Evolutionary conservation across 2,888 invertebrate genomes (phyloP).

Genomic region (Calliopum simillimum): DNA sequence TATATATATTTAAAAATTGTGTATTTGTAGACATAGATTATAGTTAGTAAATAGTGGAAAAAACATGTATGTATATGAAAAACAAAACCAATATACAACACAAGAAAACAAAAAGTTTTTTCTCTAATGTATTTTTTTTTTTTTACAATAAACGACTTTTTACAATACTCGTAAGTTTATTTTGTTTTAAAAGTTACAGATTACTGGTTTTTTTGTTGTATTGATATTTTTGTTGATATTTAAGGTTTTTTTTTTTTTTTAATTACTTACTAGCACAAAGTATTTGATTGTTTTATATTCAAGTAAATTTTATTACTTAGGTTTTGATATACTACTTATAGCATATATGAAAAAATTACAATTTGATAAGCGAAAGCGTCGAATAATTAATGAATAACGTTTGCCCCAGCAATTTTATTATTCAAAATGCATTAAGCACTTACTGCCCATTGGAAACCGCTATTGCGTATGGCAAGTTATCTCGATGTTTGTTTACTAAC

Average conservation of each 20-base stretch:
- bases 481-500: too few relatives aligned
- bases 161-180: neutral
- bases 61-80: conserved; percentile 1
- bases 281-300: conserved; percentile 28
- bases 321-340: conserved; percentile 6
- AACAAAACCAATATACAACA: conserved; percentile 19
- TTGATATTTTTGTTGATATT: conserved; percentile 36
- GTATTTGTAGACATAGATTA: conserved; percentile 2
- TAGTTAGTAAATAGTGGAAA: neutral
- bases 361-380: neutral
- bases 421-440: too few relatives aligned
- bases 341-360: conserved; percentile 16
- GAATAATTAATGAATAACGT: too few relatives aligned
- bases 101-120: conserved; percentile 19
- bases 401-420: too few relatives aligned
- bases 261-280: conserved; percentile 44
- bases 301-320: neutral
- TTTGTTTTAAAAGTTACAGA: conserved; percentile 18
- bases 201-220: conserved; percentile 39
- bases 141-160: conserved; percentile 16
- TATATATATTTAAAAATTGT: conserved; percentile 4
- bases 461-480: too few relatives aligned
- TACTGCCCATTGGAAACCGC: too few relatives aligned
- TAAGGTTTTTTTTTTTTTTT: conserved; percentile 41
- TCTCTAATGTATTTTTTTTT: conserved; percentile 10